Evolutionary conservation across 2,888 invertebrate genomes (phyloP), one percentile per base, ranked within the genome.

Genomic region (Cepaea hortensis): DNA sequence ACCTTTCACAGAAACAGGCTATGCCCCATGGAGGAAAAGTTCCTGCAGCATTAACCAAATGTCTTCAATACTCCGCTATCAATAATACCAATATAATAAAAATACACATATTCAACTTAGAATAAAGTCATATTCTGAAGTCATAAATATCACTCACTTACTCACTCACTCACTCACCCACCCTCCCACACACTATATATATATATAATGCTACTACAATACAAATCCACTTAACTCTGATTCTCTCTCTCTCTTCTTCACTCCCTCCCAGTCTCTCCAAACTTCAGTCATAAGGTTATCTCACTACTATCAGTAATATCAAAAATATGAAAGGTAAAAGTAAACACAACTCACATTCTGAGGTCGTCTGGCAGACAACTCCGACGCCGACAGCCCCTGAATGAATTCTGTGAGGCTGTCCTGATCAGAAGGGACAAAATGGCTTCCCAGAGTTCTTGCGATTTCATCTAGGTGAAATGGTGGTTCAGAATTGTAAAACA

Each of bases 331-430:
- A 7, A 61, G 3, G n/a, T 18, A 62, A 15, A 61, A 5, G 48
- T 55, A 6, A 23, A 65, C 15, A 15, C 9, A 3, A 70, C 87
- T 72, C 62, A 85, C 85, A 85, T 87, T 87, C 23, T 85, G 85
- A 48, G 84, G 82, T n/a, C 46, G 65, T 72, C 55, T 83, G 55
- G 85, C 50, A n/a, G 86, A 85, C 18, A 85, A 86, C 15, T 90
- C 90, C 6, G 91, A 91, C 0, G 90, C 90, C 3, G 90, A 90
- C 11, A 91, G 85, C 15, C 90, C 90, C 61, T 91, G 91, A 65
- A 92, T 91, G 89, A 91, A 93, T 86, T 93, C 93, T 65, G 92
- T 92, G 83, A 93, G 87, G 86, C 93, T 93, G 85, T 93, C 93
- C 73, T 92, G 92, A 84, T 92, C 92, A 15, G 93, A 92, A 23